Conservation (phyloP, 2,797 vertebrate species). For the Jordanella pulchra region DNA sequence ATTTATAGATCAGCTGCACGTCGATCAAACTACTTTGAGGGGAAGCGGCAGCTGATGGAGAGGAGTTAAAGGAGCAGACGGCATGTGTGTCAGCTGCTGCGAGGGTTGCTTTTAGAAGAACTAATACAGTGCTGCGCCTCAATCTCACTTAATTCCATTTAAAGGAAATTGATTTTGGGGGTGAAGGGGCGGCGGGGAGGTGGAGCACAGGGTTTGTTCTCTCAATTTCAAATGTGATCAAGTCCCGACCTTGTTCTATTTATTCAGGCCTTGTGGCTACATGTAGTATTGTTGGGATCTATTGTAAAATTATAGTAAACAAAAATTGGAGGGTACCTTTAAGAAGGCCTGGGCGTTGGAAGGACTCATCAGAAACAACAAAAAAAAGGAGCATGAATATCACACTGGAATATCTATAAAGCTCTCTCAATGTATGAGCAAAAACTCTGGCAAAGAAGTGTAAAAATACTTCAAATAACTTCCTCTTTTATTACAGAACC, state of each 20-base stretch:
- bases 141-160: slow-evolving; percentile 83
- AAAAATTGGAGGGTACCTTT: not conserved
- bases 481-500: not conserved
- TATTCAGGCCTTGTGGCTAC: slow-evolving; percentile 4
- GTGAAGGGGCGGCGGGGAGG: slow-evolving; percentile 9
- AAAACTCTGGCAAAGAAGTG: not conserved
- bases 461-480: not conserved
- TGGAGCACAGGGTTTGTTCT: slow-evolving; percentile 17
- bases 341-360: not conserved
- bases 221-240: slow-evolving; percentile 33
- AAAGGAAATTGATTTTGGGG: slow-evolving; percentile 82
- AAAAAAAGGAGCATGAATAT: slow-evolving; percentile 5
- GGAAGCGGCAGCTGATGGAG: slow-evolving; percentile 39
- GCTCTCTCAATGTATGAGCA: not conserved
- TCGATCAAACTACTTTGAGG: slow-evolving; percentile 86
- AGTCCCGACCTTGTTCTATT: slow-evolving; percentile 34
- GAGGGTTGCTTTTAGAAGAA: slow-evolving; percentile 74
- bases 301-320: slow-evolving; percentile 11
- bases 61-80: not conserved
- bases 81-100: slow-evolving; percentile 27
- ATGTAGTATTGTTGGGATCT: slow-evolving; percentile 5
- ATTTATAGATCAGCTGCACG: slow-evolving; percentile 92
- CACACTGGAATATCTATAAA: not conserved
- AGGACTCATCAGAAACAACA: not conserved
- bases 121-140: slow-evolving; percentile 79